Evolutionary conservation across 2,888 invertebrate genomes (phyloP).

Genomic region (Eueremaeus valkanovi): DNA sequence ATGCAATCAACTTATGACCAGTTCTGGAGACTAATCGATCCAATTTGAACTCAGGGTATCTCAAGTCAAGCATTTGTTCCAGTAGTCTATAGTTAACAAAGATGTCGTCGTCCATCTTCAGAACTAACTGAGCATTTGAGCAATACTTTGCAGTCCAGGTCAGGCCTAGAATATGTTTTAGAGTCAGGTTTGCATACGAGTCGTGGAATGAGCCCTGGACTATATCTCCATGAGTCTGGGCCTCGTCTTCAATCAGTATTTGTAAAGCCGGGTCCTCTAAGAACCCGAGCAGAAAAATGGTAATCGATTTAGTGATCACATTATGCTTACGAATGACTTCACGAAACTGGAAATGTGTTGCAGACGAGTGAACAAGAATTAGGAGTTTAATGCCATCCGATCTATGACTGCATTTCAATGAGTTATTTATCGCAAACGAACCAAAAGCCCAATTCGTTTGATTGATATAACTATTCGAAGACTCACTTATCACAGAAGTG

Average conservation of each 20-base stretch:
- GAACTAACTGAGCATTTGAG: constrained; percentile 62
- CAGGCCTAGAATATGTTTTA: constrained; percentile 75
- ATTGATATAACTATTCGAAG: neutral
- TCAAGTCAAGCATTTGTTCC: constrained; percentile 23
- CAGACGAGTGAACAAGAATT: constrained; percentile 27
- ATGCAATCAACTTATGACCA: constrained; percentile 38
- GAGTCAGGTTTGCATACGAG: constrained; percentile 74
- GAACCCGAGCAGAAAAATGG: constrained; percentile 20
- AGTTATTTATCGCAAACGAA: neutral
- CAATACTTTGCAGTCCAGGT: constrained; percentile 73
- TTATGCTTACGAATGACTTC: constrained; percentile 29
- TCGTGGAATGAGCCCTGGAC: constrained; percentile 73
- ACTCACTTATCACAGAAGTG: neutral
- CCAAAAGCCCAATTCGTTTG: neutral
- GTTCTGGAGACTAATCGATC: constrained; percentile 8
- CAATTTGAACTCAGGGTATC: constrained; percentile 1
- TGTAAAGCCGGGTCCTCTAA: neutral
- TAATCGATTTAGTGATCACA: neutral
- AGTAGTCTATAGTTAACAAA: constrained; percentile 59
- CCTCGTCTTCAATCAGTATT: constrained; percentile 56
- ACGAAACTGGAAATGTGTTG: constrained; percentile 8
- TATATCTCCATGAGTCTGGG: constrained; percentile 60
- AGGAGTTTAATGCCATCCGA: neutral
- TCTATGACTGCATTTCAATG: neutral
- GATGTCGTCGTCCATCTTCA: constrained; percentile 75